Evolutionary conservation across 2,797 vertebrate genomes (phyloP), one percentile per base, ranked within the genome.

Genomic region (Parauchenoglanis punctatus): DNA sequence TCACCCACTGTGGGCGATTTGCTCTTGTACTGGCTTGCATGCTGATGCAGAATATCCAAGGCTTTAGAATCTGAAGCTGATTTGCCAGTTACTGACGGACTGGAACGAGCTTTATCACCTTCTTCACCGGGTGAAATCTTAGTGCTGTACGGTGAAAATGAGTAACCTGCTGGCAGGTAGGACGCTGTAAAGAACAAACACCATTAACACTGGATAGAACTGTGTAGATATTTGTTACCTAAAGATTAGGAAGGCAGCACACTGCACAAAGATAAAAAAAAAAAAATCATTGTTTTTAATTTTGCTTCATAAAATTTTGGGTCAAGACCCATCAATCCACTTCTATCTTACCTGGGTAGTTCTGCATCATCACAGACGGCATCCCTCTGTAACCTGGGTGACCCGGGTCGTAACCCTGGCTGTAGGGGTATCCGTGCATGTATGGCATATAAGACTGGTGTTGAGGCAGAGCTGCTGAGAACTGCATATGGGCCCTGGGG

Each of bases 351-450:
- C 98, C 97, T 93, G 98, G 97, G 94, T 99, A 99, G 91, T 97
- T 98, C 93, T 98, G 98, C 98, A 99, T 99, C 98, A 99, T 99
- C 92, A 99, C 97, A 0, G 98, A 95, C 81, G 98, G 97, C 96
- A 99, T 95, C 87, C 96, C 96, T 40, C 98, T 94, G 95, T 98
- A 99, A 82, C 97, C 97, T 46, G 98, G 97, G 93, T 98, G 98
- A 93, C 87, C 96, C 86, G 98, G 96, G 91, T 99, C 98, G 0
- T 98, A 99, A 4, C 96, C 97, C 92, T 98, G 98, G 91, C 97
- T 95, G 91, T 99, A 99, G 89, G 97, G 97, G 88, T 98, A 99
- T 4, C 97, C 97, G 0, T 98, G 98, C 97, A 99, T 97, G 94
- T 99, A 99, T 88, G 97, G 97, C 94, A 99, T 96, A 94, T 98